Base-by-base conservation (phyloP, 2,113 vertebrate genomes). In the Chamaea fasciata region DNA sequence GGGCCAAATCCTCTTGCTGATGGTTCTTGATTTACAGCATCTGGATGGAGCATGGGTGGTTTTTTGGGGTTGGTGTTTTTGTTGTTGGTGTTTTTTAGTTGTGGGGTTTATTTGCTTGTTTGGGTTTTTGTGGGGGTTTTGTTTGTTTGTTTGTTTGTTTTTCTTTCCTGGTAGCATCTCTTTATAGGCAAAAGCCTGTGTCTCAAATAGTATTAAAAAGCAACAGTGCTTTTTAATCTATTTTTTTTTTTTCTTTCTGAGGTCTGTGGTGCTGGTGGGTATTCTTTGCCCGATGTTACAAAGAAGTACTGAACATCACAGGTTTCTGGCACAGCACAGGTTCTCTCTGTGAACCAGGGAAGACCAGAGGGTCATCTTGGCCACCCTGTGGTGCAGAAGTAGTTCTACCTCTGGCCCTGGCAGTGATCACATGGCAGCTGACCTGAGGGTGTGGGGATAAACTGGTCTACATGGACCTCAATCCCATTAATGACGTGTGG, bases 401-500 rank as follows among this genome's bases (percentile, higher is more conserved):
- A 65, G 49, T 49, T 92, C 44, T 37, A 52, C 62, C 23, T 30
- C 94, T 64, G 78, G 67, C 73, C 80, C 86, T 89, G 89, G 92
- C 56, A 67, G 50, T 62, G 84, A 92, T 84, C 62, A 94, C 94
- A 92, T 63, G 89, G 93, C 80, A 90, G 70, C 73, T 93, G 83
- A 89, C 35, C 37, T 28, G 75, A 82, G 52, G 37, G 12, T 52
- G 39, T 50, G 53, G 94, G 86, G 78, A 87, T 95, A 37, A 87
- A 63, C 64, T 47, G 42, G 85, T 80, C 69, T 84, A 53, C 87
- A 71, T 41, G 60, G 86, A 15, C 13, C 70, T 70, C 93, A 96
- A 74, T 97, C 94, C 90, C 90, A 15, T 97, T 96, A 94, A 35
- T 67, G 95, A 89, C 24, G 74, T 52, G 59, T 95, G 78, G 67